Evolutionary conservation across 2,113 vertebrate genomes (phyloP).

Genomic region (Empidonax traillii): DNA sequence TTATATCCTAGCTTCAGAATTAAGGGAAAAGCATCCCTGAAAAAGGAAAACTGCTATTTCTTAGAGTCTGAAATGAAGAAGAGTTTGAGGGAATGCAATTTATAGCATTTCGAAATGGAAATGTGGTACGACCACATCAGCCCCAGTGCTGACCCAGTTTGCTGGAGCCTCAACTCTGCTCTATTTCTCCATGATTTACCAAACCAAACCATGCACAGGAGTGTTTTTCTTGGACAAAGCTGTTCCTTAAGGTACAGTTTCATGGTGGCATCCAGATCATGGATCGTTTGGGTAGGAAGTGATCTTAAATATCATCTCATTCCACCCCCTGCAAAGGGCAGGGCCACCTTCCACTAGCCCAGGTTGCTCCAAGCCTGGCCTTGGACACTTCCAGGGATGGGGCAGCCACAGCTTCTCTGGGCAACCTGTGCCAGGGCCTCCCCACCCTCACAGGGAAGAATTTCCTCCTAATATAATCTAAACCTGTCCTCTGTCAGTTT

Average conservation of each 20-base stretch:
- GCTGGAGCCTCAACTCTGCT: not conserved
- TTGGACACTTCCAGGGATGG: not conserved
- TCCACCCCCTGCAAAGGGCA: not conserved
- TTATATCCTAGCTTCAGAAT: not conserved
- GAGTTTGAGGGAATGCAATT: not conserved
- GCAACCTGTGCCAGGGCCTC: rapidly evolving
- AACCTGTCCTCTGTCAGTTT: not conserved
- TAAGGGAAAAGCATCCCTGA: not conserved
- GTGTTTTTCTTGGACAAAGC: not conserved
- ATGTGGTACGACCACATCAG: no score
- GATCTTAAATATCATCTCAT: not conserved
- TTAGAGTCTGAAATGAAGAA: not conserved
- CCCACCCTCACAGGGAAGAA: rapidly evolving
- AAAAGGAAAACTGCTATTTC: not conserved
- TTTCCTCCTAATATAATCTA: not conserved
- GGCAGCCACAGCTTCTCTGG: not conserved
- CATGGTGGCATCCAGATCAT: not conserved
- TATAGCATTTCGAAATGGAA: not conserved
- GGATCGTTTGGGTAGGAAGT: not conserved
- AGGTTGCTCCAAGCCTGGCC: not conserved
- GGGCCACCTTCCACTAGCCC: not conserved
- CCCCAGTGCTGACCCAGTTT: not conserved
- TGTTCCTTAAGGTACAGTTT: not conserved
- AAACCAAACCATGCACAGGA: not conserved
- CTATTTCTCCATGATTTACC: not conserved